phyloP scores from a whole-genome alignment of 2,113 vertebrate species.

The Esox niger region DNA sequence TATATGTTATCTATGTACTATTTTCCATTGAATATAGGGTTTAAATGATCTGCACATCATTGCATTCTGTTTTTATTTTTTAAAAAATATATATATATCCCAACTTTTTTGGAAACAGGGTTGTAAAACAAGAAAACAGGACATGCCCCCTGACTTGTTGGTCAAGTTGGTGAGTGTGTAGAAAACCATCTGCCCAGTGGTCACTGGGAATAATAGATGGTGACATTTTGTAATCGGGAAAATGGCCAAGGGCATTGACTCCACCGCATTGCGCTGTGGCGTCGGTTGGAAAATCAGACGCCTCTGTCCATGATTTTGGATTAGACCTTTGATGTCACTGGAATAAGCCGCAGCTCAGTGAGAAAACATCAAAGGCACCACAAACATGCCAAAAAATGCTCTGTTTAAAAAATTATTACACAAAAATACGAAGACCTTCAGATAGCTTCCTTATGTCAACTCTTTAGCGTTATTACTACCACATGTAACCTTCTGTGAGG shows the following conservation, averaged over 20 bases:
- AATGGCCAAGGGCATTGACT: constrained; percentile 23
- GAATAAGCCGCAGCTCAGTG: constrained; percentile 50
- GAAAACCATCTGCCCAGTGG: neutral
- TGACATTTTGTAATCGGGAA: constrained; percentile 25
- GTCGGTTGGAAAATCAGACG: constrained; percentile 37
- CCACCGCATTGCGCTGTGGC: constrained; percentile 35
- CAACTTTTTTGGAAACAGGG: too few species aligned
- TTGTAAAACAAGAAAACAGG: too few species aligned
- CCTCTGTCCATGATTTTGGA: constrained; percentile 50
- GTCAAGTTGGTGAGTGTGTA: neutral
- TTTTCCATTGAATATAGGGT: too few species aligned
- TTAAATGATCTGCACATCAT: too few species aligned
- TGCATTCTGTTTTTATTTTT: too few species aligned
- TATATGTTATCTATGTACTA: too few species aligned
- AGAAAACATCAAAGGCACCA: constrained; percentile 55
- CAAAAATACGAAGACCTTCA: constrained; percentile 13
- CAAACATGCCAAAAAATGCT: constrained; percentile 1
- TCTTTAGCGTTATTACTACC: constrained; percentile 29
- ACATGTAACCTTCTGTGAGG: constrained; percentile 27
- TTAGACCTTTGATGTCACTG: constrained; percentile 53
- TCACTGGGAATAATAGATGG: neutral
- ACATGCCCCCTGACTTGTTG: too few species aligned
- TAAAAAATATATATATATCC: too few species aligned
- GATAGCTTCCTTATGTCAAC: constrained; percentile 40
- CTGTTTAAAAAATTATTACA: constrained; percentile 26